Conservation (phyloP, 2,888 invertebrate species). For the Stictocephala bisonia region DNA sequence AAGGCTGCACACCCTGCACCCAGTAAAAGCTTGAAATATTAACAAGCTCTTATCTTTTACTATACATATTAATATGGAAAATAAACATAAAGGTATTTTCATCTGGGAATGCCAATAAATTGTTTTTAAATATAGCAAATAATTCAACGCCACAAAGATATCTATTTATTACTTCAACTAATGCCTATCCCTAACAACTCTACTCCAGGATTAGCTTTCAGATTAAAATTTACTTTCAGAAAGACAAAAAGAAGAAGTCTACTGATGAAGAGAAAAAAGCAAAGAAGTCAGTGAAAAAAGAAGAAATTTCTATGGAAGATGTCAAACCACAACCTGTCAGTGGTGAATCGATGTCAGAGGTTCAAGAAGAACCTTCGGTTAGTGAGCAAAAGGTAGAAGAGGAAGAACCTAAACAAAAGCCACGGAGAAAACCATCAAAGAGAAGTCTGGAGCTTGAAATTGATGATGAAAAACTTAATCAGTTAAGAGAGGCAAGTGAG, state of each 20-base stretch:
- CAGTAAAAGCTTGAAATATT: no score
- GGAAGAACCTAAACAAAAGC: constrained; percentile 15
- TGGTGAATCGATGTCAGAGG: not conserved
- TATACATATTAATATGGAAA: no score
- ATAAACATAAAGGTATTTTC: no score
- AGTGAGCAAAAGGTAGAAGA: constrained; percentile 23
- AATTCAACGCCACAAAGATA: no score
- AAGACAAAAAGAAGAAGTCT: constrained; percentile 23
- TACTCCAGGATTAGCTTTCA: not conserved
- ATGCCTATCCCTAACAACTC: not conserved
- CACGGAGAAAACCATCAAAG: constrained; percentile 26
- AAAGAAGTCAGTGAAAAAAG: constrained; percentile 21
- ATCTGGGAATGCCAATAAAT: no score
- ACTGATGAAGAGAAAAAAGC: constrained; percentile 13
- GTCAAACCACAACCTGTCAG: not conserved
- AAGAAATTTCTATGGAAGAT: constrained; percentile 22
- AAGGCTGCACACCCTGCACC: no score
- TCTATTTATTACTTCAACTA: not conserved
- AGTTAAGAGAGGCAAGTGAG: constrained; percentile 47
- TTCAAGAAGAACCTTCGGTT: not conserved
- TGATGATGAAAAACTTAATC: constrained; percentile 47
- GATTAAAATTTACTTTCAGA: not conserved
- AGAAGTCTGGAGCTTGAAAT: constrained; percentile 12
- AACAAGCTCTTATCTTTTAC: no score
- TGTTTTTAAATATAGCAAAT: no score